Conservation (phyloP, 37 sponge, comb jelly and placozoan genomes). For the Ephydatia muelleri region DNA sequence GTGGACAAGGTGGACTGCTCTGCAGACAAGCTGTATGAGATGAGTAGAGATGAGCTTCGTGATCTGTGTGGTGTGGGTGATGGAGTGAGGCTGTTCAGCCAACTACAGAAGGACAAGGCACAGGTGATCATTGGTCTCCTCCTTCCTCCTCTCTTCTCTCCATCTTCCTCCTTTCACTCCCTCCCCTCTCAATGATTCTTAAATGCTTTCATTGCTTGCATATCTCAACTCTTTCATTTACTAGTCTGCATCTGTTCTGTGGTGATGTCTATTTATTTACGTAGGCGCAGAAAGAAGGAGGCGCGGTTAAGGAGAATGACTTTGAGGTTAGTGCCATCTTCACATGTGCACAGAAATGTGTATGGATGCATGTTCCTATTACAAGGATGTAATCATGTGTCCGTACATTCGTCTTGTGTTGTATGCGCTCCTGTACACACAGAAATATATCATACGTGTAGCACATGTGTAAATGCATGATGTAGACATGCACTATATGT, state of each 20-base stretch:
- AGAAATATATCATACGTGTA: too few species aligned
- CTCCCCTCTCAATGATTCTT: not conserved
- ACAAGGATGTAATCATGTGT: too few species aligned
- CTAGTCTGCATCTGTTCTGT: not conserved
- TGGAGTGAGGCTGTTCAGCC: slow-evolving; percentile 71
- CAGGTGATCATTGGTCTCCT: slow-evolving; percentile 14
- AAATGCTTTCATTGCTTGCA: not conserved
- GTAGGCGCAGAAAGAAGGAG: slow-evolving; percentile 46
- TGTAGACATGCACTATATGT: too few species aligned
- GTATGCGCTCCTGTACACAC: too few species aligned
- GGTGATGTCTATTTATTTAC: not conserved
- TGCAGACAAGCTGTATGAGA: slow-evolving; percentile 56
- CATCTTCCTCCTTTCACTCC: not conserved
- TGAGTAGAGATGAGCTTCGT: slow-evolving; percentile 64
- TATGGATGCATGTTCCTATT: too few species aligned
- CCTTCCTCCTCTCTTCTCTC: not conserved
- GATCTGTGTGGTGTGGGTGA: slow-evolving; percentile 59
- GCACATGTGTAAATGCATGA: too few species aligned
- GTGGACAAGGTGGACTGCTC: slow-evolving; percentile 45
- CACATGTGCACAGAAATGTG: too few species aligned
- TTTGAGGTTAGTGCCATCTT: slow-evolving; percentile 33
- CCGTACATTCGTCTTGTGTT: too few species aligned
- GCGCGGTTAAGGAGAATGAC: slow-evolving; percentile 38
- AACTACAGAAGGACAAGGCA: slow-evolving; percentile 68
- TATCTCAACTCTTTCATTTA: not conserved